These are phyloP conservation scores for Glomeris marginata DNA, from an alignment of 2,888 invertebrate species.

Conservation along the genomic window DNA sequence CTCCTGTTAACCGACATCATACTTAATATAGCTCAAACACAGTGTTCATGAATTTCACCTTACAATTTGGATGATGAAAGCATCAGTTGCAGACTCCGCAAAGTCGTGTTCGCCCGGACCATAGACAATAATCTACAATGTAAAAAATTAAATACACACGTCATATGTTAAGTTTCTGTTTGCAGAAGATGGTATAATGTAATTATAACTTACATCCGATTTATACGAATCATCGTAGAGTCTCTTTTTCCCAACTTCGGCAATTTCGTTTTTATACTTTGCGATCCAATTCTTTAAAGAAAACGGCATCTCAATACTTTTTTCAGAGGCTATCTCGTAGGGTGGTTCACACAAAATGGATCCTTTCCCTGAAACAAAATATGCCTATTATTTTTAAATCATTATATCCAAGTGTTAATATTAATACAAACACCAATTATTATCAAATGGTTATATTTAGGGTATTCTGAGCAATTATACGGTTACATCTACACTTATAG, in stretches of 20 bases:
- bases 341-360: not conserved
- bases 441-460: too few species aligned
- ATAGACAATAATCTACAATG: conserved; percentile 1
- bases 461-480: too few species aligned
- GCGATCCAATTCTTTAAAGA: conserved; percentile 1
- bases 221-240: too few species aligned
- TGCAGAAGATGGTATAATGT: too few species aligned
- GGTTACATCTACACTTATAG: too few species aligned
- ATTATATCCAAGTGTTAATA: too few species aligned
- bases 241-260: not conserved
- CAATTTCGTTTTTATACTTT: not conserved
- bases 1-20: not conserved
- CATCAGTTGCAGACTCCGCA: not conserved
- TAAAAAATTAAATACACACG: too few species aligned
- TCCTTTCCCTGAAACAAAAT: not conserved
- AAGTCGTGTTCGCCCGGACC: conserved; percentile 2
- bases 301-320: not conserved
- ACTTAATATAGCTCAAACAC: not conserved
- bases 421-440: too few species aligned
- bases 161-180: too few species aligned
- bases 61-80: conserved; percentile 8
- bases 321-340: not conserved
- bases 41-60: not conserved
- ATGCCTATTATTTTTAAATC: too few species aligned
- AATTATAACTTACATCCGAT: too few species aligned